Evolutionary conservation across 2,888 invertebrate species (phyloP).

Genomic region (Phorcus lineatus): DNA sequence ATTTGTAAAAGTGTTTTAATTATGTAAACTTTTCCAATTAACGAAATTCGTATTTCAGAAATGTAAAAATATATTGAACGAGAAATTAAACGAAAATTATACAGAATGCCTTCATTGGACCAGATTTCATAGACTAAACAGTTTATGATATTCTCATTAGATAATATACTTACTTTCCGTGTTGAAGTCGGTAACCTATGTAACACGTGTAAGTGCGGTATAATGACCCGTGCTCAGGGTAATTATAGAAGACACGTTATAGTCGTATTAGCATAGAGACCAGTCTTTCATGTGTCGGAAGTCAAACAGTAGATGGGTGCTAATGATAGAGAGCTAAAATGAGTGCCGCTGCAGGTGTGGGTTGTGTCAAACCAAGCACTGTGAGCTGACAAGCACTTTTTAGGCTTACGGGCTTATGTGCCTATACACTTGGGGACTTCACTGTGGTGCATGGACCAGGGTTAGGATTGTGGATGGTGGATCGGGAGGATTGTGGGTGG

Average conservation of each 20-base stretch:
- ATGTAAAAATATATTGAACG: too few relatives aligned
- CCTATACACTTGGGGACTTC: background rate
- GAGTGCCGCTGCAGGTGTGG: background rate
- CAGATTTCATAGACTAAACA: too few relatives aligned
- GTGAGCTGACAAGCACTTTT: background rate
- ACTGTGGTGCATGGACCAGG: background rate
- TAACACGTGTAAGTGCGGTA: background rate
- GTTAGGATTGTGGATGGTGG: background rate
- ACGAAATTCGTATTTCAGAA: too few relatives aligned
- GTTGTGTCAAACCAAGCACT: background rate
- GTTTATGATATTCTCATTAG: too few relatives aligned
- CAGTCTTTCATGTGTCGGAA: conserved; percentile 4
- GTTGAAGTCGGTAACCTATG: background rate
- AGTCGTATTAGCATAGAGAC: background rate
- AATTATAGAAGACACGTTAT: background rate
- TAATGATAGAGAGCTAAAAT: background rate
- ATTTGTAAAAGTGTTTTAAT: too few relatives aligned
- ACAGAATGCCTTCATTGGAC: too few relatives aligned
- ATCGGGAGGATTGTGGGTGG: background rate
- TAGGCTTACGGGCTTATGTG: background rate
- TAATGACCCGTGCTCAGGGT: background rate
- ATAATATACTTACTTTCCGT: too few relatives aligned
- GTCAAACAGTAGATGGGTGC: background rate
- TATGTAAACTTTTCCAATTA: too few relatives aligned
- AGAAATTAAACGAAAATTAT: too few relatives aligned